Conservation (phyloP, 2,888 invertebrate species). For the Nineta flava region DNA sequence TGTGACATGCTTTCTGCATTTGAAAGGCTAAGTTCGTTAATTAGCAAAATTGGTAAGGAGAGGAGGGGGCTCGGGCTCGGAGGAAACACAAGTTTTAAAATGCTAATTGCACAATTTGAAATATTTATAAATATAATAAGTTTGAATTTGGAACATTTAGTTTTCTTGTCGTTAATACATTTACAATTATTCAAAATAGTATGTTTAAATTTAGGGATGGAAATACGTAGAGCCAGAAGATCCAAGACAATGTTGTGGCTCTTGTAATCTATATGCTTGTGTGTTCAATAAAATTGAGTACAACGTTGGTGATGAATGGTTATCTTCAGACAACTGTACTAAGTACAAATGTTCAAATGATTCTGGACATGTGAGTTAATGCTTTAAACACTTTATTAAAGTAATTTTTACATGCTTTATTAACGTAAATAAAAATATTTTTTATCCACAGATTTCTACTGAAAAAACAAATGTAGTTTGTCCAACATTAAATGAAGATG, state of each 20-base stretch:
- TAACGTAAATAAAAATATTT: conserved; percentile 8
- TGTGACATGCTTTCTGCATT: too few species aligned
- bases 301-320: conserved; percentile 33
- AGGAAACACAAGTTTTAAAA: too few species aligned
- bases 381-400: background rate
- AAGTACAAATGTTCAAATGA: conserved; percentile 34
- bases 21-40: too few species aligned
- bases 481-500: conserved; percentile 25
- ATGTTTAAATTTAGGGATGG: conserved; percentile 33
- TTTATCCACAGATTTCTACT: conserved; percentile 33
- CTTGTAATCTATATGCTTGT: conserved; percentile 37
- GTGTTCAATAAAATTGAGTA: conserved; percentile 27
- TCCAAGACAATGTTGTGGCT: conserved; percentile 40
- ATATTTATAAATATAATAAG: background rate
- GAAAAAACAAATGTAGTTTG: conserved; percentile 36
- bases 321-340: conserved; percentile 36
- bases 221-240: conserved; percentile 27
- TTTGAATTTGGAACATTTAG: background rate
- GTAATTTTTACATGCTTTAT: too few species aligned
- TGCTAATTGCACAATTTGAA: too few species aligned
- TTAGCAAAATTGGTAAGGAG: too few species aligned
- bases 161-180: background rate
- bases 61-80: too few species aligned
- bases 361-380: conserved; percentile 28
- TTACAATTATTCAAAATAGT: conserved; percentile 13